Evolutionary conservation across 23 tunicate species (phyloP), one percentile per base, ranked within the genome.

Genomic region (Diplosoma virens): DNA sequence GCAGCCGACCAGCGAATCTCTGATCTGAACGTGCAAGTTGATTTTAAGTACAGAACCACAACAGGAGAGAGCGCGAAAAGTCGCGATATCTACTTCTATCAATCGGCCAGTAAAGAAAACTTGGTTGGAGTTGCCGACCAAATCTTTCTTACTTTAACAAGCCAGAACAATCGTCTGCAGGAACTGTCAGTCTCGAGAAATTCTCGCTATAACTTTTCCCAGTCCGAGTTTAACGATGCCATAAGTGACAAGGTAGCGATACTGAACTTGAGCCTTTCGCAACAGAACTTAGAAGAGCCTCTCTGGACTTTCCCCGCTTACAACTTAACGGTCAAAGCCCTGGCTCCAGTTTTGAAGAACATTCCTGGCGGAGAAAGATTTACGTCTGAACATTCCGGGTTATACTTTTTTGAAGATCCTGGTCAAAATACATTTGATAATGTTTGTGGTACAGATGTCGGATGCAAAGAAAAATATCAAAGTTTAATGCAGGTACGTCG

Each of bases 291-390:
- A 33, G 53, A n/a, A 68, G 25, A 37, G 3, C 54, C 16, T 21
- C 9, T 17, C 3, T 72, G 78, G 78, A 47, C 59, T 11, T 27
- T 25, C 28, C 78, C 78, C 9, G 25, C 33, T 47, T 50, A 72
- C 28, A 16, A 27, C 11, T 9, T 47, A 3, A 26, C 4, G 7
- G 60, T 36, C 14, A 47, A 2, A 2, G 59, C 61, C 9, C 6
- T 2, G 20, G 18, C 27, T 3, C 78, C 78, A 4, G 47, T 36
- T 4, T n/a, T 72, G 16, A 7, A 27, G n/a, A 11, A 11, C 54
- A 1, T 33, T 7, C 61, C 60, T 5, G 78, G 78, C 2, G 78
- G 33, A 3, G 45, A 5, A 5, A 61, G 48, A 2, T 3, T 3
- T 34, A 9, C 2, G 6, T 72, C 47, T 23, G n/a, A 72, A 9